These are phyloP conservation scores for Glossophaga mutica DNA, from an alignment of 2,797 vertebrate genomes.

Conservation along the genomic window DNA sequence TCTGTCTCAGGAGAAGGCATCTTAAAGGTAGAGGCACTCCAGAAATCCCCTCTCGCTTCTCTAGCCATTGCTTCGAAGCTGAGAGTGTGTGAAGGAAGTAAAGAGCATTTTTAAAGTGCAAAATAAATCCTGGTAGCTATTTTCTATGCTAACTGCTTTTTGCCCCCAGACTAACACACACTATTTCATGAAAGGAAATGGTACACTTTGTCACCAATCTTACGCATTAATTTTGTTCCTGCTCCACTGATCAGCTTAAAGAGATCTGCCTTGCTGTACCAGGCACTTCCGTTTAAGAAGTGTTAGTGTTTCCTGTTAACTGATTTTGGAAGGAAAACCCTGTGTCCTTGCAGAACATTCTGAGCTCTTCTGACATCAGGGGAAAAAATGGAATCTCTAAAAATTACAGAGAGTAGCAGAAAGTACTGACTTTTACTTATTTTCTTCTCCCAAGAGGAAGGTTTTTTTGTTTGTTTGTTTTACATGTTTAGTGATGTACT, in stretches of 20 bases:
- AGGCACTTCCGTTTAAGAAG: constrained; percentile 20
- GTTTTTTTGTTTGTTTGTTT: neutral
- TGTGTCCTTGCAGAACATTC: neutral
- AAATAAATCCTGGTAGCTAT: neutral
- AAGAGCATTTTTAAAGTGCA: neutral
- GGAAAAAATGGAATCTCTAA: neutral
- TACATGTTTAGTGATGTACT: neutral
- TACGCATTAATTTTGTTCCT: constrained; percentile 37
- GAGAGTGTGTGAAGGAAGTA: neutral
- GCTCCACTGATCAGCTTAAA: constrained; percentile 2
- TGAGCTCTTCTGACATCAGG: neutral
- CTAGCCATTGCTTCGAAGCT: neutral
- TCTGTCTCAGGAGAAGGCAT: neutral
- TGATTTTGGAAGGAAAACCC: neutral
- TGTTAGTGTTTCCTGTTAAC: constrained; percentile 19
- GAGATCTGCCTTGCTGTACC: neutral
- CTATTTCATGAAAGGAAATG: constrained; percentile 4
- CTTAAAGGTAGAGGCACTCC: neutral
- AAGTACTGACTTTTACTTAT: neutral
- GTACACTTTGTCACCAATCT: neutral
- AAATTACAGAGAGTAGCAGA: neutral
- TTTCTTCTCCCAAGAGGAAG: neutral
- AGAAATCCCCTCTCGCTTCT: neutral
- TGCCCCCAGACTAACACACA: neutral
- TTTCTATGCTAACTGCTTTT: constrained; percentile 17